A percentile compares a stretch with the other conserved stretches of the same genome.
Evolutionary conservation across 1,140 invertebrate species (phyloP).

Genomic region (Dufourea novaeangliae): DNA sequence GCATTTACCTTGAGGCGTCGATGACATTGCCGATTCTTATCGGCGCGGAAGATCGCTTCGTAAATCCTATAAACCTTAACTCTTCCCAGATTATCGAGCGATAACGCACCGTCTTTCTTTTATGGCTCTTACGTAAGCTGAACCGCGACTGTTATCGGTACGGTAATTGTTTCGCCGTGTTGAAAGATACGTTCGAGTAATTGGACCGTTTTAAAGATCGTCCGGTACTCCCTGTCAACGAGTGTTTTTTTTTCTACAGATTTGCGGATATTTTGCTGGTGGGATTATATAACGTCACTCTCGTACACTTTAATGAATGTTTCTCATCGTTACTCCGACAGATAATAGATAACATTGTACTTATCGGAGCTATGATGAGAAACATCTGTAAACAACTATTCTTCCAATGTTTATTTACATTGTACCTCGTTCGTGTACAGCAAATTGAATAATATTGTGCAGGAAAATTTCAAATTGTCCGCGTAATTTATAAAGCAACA

Average conservation of each 20-base stretch:
- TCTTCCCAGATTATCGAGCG: not conserved
- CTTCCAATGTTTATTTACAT: too few species aligned
- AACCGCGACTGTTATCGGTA: not conserved
- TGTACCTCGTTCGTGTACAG: too few species aligned
- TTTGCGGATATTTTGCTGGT: too few species aligned
- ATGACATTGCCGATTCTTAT: conserved; percentile 14
- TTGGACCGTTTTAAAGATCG: not conserved
- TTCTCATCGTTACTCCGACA: too few species aligned
- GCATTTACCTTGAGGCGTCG: not conserved
- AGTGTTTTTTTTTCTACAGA: too few species aligned
- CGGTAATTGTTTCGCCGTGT: not conserved
- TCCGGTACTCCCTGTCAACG: not conserved
- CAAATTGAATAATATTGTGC: too few species aligned
- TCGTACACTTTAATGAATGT: too few species aligned
- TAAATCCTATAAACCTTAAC: not conserved
- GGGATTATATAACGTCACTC: too few species aligned
- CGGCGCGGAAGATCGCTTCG: not conserved
- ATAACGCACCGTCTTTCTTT: not conserved
- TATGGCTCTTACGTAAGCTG: not conserved
- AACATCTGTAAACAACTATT: too few species aligned
- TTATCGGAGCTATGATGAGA: too few species aligned
- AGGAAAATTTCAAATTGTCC: not conserved
- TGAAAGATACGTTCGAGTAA: not conserved
- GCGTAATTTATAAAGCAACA: not conserved
- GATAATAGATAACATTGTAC: too few species aligned